A percentile compares a stretch with the other conserved stretches of the same genome.
Conservation (phyloP, 2,113 vertebrate genomes). For the Danionella cerebrum region DNA sequence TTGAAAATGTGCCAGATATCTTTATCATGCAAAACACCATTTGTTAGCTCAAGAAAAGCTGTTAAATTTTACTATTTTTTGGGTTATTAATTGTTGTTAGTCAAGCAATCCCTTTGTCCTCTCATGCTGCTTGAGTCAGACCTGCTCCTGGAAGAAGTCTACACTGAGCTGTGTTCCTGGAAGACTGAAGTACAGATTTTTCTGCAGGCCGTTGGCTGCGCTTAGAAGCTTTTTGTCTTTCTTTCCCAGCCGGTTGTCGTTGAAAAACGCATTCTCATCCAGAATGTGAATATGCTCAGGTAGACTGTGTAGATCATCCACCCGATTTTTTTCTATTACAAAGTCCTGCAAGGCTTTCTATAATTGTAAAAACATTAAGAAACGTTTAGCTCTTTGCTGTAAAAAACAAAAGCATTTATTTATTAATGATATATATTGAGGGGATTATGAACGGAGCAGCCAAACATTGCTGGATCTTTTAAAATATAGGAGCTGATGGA, state of each 20-base stretch:
- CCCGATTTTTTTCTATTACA: constrained; percentile 44
- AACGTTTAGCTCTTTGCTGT: background rate
- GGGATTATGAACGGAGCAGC: no score
- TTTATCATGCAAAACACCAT: background rate
- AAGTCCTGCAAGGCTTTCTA: constrained; percentile 67
- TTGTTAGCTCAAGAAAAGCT: background rate
- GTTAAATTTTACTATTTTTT: background rate
- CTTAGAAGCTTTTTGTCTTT: constrained; percentile 59
- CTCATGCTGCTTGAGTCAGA: constrained; percentile 27
- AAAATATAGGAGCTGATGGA: no score
- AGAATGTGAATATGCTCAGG: constrained; percentile 60
- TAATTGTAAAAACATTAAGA: background rate
- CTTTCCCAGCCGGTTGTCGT: constrained; percentile 62
- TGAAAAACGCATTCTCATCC: constrained; percentile 67
- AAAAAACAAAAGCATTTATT: no score
- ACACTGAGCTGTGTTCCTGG: constrained; percentile 62
- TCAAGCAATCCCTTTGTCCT: background rate
- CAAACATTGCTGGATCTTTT: no score
- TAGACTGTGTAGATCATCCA: constrained; percentile 56
- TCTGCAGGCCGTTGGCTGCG: constrained; percentile 43
- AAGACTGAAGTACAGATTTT: constrained; percentile 62
- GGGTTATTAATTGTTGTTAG: background rate
- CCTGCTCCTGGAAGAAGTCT: constrained; percentile 71
- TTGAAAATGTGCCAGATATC: no score
- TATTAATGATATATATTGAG: no score